Evolutionary conservation across 2,888 invertebrate species (phyloP).

Genomic region (Scrobipalpa atriplicella): DNA sequence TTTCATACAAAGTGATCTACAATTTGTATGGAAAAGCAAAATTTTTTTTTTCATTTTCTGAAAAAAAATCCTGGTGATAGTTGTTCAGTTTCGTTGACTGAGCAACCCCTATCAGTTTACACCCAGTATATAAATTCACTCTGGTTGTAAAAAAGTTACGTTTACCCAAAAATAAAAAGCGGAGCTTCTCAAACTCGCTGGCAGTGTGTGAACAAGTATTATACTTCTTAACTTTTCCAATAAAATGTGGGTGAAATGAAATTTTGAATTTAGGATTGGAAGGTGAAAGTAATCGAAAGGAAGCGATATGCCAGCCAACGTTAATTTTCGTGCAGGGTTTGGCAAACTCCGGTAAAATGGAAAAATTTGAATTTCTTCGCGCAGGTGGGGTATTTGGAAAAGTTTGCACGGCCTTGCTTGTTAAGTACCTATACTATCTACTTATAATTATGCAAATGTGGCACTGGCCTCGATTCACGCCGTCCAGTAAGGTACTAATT

Average conservation of each 20-base stretch:
- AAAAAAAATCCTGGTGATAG: too few relatives aligned
- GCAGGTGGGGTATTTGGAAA: constrained; percentile 8
- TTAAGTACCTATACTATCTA: background rate
- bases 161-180: background rate
- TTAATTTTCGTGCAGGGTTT: constrained; percentile 57
- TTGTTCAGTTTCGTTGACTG: too few relatives aligned
- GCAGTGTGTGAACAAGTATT: constrained; percentile 49
- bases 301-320: constrained; percentile 52
- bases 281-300: constrained; percentile 64
- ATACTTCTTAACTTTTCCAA: constrained; percentile 77
- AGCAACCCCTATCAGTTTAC: too few relatives aligned
- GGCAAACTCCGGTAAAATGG: constrained; percentile 33
- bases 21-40: too few relatives aligned
- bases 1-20: too few relatives aligned
- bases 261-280: constrained; percentile 68
- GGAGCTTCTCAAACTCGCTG: constrained; percentile 31
- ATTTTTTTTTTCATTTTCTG: too few relatives aligned
- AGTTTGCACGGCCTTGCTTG: background rate
- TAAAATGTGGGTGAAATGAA: constrained; percentile 77
- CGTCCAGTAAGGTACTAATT: too few relatives aligned
- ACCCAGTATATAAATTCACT: too few relatives aligned
- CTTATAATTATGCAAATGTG: background rate
- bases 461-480: too few relatives aligned
- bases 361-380: constrained; percentile 23
- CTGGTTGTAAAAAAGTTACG: background rate